Percentiles rank a stretch among this genome's conserved stretches.
Evolutionary conservation across 2,888 invertebrate genomes (phyloP).

Genomic region (Leucophenga maculata): DNA sequence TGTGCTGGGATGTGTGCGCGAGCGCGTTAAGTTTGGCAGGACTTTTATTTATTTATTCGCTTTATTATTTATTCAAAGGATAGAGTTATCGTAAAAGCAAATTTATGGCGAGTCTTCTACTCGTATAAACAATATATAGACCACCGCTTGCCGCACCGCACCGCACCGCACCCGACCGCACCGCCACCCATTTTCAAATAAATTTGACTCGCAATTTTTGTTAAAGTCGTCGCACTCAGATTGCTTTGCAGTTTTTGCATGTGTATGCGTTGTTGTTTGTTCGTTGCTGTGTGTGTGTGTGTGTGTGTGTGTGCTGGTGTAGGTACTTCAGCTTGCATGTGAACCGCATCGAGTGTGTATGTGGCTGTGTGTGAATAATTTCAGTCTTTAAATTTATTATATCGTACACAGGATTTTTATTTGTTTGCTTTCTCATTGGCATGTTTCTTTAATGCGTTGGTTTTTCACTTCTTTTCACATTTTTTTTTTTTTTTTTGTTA

Average conservation of each 20-base stretch:
- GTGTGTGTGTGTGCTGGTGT: neutral
- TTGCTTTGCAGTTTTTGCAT: no score
- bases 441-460: neutral
- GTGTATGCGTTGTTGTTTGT: no score
- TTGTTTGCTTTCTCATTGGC: neutral
- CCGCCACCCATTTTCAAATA: neutral
- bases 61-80: conserved; percentile 10
- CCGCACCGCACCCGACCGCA: neutral
- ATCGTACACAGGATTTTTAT: no score
- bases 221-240: no score
- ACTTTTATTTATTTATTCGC: conserved; percentile 5
- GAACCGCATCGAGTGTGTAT: neutral
- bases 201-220: neutral
- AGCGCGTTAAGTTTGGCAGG: neutral
- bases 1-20: no score
- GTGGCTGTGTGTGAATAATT: neutral
- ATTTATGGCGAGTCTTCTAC: neutral
- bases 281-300: no score
- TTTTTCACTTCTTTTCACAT: no score
- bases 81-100: conserved; percentile 9
- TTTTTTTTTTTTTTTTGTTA: neutral
- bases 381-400: neutral
- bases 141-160: neutral
- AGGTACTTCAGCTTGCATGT: neutral
- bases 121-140: no score